Conservation (phyloP, 35 echinoderm and acorn worm species). For the Ptychodera flava region DNA sequence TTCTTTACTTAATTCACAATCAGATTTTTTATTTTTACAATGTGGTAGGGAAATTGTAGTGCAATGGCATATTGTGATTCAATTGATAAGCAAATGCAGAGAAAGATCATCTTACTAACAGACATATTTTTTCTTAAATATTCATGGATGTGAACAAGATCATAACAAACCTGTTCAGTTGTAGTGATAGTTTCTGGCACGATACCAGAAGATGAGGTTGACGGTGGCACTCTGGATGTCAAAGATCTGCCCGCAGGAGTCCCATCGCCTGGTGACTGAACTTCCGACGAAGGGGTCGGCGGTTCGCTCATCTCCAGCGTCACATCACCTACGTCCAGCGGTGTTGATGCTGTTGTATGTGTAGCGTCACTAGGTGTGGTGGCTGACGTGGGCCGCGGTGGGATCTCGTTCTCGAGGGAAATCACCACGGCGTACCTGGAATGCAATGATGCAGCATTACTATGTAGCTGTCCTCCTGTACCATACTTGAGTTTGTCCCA, state of each 20-base stretch:
- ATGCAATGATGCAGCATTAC: no score
- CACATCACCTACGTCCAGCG: neutral
- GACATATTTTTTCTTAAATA: no score
- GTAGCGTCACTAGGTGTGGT: neutral
- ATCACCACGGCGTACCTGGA: conserved; percentile 84
- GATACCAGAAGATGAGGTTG: conserved; percentile 24
- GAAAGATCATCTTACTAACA: no score
- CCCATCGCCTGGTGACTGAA: neutral
- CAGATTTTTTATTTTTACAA: no score
- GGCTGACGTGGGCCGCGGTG: neutral
- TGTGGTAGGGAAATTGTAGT: no score
- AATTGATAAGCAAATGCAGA: no score
- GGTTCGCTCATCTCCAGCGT: neutral
- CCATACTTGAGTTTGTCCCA: no score
- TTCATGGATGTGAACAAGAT: no score
- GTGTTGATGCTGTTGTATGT: neutral
- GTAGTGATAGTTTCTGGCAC: conserved; percentile 93
- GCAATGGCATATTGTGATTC: no score
- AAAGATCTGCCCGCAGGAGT: no score
- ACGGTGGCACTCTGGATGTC: neutral
- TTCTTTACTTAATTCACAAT: no score
- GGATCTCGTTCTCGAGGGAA: conserved; percentile 26
- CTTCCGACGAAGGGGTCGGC: neutral
- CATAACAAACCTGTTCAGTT: conserved; percentile 73
- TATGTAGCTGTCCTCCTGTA: no score